phyloP scores from a whole-genome alignment of 2,888 invertebrate species.

The Polia nebulosa region DNA sequence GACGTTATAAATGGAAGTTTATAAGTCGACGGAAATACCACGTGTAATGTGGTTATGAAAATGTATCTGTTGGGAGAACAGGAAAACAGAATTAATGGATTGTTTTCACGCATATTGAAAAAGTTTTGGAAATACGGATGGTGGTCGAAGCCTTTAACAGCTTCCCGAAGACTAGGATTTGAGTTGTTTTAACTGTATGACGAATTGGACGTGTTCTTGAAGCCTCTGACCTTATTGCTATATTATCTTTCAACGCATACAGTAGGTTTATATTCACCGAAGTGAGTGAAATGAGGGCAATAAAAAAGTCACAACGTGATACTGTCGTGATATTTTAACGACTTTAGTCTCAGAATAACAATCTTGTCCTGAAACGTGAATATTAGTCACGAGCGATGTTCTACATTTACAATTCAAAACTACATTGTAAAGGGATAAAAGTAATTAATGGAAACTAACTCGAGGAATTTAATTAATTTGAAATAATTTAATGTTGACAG shows the following conservation, averaged over 20 bases:
- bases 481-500: constrained; percentile 73
- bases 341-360: not conserved
- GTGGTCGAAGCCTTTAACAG: not conserved
- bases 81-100: not conserved
- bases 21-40: constrained; percentile 43
- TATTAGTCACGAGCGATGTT: constrained; percentile 14
- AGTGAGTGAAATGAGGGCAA: not conserved
- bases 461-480: constrained; percentile 73
- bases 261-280: not conserved
- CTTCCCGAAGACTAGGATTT: constrained; percentile 8
- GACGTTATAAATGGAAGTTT: constrained; percentile 58
- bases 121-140: constrained; percentile 19
- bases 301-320: constrained; percentile 1
- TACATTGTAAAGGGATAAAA: constrained; percentile 35
- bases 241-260: not conserved
- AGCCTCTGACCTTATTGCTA: not conserved
- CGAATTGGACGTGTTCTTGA: not conserved
- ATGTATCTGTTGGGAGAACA: constrained; percentile 1
- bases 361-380: not conserved
- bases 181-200: not conserved
- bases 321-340: not conserved
- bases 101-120: constrained; percentile 18
- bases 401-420: constrained; percentile 42
- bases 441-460: constrained; percentile 65
- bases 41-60: constrained; percentile 8